Conservation (phyloP, 2,888 invertebrate genomes). For the Megastigmus dorsalis region DNA sequence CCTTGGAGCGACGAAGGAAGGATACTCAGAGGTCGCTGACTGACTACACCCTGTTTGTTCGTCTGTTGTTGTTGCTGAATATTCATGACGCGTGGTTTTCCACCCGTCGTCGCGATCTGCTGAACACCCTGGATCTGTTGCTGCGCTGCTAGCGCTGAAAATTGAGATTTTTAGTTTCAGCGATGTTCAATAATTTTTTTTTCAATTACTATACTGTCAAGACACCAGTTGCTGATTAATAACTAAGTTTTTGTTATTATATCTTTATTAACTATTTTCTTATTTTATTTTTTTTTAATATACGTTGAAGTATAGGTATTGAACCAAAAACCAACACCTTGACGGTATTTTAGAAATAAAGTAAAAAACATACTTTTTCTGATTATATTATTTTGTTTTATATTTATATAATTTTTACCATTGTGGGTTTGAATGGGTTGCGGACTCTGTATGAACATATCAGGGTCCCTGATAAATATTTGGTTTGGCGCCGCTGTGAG, state of each 20-base stretch:
- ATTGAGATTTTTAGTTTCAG: too few species aligned
- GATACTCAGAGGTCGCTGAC: constrained; percentile 76
- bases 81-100: constrained; percentile 70
- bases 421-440: constrained; percentile 81
- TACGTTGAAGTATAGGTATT: too few species aligned
- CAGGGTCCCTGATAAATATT: constrained; percentile 88
- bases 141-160: constrained; percentile 74
- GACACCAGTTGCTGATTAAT: too few species aligned
- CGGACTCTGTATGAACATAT: constrained; percentile 91
- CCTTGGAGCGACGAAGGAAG: constrained; percentile 77
- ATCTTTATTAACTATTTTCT: too few species aligned
- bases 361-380: too few species aligned
- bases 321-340: too few species aligned
- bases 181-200: too few species aligned
- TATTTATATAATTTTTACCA: constrained; percentile 77
- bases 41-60: constrained; percentile 65
- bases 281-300: too few species aligned
- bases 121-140: constrained; percentile 73
- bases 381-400: too few species aligned
- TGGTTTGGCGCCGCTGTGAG: constrained; percentile 83
- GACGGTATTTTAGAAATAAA: too few species aligned
- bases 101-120: constrained; percentile 72
- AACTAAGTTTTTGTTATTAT: too few species aligned
- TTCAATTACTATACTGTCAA: too few species aligned
- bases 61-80: constrained; percentile 74